Conservation (phyloP, 2,888 invertebrate species). For the Miltochrista miniata region DNA sequence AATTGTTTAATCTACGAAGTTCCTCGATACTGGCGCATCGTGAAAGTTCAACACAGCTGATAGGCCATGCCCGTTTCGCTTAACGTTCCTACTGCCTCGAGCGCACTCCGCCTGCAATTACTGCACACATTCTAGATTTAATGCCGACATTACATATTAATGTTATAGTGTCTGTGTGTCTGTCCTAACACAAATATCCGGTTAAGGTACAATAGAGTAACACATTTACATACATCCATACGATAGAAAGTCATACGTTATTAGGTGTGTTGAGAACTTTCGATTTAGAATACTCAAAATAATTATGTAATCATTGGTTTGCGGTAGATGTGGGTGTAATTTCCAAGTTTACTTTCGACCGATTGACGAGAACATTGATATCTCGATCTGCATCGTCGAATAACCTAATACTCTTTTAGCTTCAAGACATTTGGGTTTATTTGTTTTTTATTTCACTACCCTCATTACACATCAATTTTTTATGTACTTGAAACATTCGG, state of each 20-base stretch:
- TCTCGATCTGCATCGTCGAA: too few relatives aligned
- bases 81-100: constrained; percentile 54
- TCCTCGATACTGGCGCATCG: constrained; percentile 65
- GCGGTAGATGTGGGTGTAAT: too few relatives aligned
- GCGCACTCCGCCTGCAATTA: constrained; percentile 53
- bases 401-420: not conserved
- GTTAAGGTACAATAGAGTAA: constrained; percentile 1
- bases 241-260: constrained; percentile 2
- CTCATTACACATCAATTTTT: not conserved
- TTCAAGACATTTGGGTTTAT: not conserved
- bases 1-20: constrained; percentile 73
- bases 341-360: too few relatives aligned
- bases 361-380: too few relatives aligned
- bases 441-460: not conserved
- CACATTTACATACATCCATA: not conserved
- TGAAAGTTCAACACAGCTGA: constrained; percentile 64
- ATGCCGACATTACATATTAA: constrained; percentile 30
- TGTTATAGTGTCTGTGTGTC: constrained; percentile 10
- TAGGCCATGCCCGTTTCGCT: constrained; percentile 63
- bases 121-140: constrained; percentile 43
- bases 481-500: not conserved
- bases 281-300: not conserved
- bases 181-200: constrained; percentile 19
- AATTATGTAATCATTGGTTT: not conserved
- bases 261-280: not conserved